Evolutionary conservation across 2,888 invertebrate species (phyloP), one percentile per base, ranked within the genome.

Genomic region (Malacosoma neustria): DNA sequence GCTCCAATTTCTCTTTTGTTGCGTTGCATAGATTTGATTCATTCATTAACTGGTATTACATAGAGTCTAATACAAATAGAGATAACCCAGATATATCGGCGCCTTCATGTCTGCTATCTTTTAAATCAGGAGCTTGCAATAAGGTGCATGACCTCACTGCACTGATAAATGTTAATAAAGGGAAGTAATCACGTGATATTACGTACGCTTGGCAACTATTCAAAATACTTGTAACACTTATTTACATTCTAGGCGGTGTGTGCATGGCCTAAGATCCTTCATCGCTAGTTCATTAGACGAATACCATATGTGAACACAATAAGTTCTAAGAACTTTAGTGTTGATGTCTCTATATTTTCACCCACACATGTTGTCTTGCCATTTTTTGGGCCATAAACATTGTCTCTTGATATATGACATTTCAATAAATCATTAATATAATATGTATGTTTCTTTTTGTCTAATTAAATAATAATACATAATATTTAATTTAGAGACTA

Each of bases 71-170:
- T 44, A 52, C 59, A 61, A 61, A 60, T 62, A 69, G 64, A 70
- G 69, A 72, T 70, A 70, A 69, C 59, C 22, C 51, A 41, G 64
- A 66, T 68, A 64, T 58, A 49, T 45, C 36, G 77, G 73, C 74
- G 77, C 76, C 77, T 47, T 46, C 34, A 44, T 61, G 77, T 77
- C 77, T 77, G 54, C 48, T 52, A 58, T 47, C 58, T 48, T 54
- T 61, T 60, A 62, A 61, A 62, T 58, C 60, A 52, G 58, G 57
- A 60, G 51, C 60, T 52, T 58, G 58, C 63, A 56, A 51, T 61
- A 63, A 72, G 76, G 73, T 76, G 61, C 55, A 73, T 72, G 76
- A 75, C 71, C 77, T 74, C 65, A 73, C 57, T 57, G 46, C 46
- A 53, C 51, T 51, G 49, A 48, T 55, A 51, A 77, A 76, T 72